These are phyloP conservation scores for Petrocephalus sullivani DNA, from an alignment of 2,797 vertebrate genomes.

Conservation along the genomic window DNA sequence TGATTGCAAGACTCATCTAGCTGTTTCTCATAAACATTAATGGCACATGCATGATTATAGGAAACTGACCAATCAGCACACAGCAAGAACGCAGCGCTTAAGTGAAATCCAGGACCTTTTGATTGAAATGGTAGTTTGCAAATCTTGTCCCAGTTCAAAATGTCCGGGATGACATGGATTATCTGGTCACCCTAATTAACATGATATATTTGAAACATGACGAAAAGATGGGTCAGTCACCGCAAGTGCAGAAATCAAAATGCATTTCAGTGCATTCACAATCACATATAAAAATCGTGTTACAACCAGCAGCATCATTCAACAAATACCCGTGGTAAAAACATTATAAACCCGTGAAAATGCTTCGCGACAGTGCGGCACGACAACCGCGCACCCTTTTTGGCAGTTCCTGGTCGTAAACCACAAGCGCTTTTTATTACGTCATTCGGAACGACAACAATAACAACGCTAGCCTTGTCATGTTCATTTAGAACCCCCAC, in stretches of 20 bases:
- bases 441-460: conserved; percentile 11
- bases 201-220: too few relatives aligned
- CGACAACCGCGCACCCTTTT: neutral
- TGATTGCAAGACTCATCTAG: too few relatives aligned
- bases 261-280: neutral
- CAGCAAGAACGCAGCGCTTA: too few relatives aligned
- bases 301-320: neutral
- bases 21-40: too few relatives aligned
- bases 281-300: neutral
- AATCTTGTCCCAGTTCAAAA: too few relatives aligned
- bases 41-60: too few relatives aligned
- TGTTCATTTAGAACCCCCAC: neutral
- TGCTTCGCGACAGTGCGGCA: neutral
- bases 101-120: too few relatives aligned
- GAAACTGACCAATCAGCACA: too few relatives aligned
- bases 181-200: neutral
- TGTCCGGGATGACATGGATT: too few relatives aligned
- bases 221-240: neutral
- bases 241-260: neutral
- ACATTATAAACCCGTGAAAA: neutral
- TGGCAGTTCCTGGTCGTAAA: neutral
- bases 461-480: conserved; percentile 5
- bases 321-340: neutral
- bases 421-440: neutral
- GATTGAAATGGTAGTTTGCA: too few relatives aligned